Evolutionary conservation across 2,797 vertebrate species (phyloP).

Genomic region (Characodon lateralis): DNA sequence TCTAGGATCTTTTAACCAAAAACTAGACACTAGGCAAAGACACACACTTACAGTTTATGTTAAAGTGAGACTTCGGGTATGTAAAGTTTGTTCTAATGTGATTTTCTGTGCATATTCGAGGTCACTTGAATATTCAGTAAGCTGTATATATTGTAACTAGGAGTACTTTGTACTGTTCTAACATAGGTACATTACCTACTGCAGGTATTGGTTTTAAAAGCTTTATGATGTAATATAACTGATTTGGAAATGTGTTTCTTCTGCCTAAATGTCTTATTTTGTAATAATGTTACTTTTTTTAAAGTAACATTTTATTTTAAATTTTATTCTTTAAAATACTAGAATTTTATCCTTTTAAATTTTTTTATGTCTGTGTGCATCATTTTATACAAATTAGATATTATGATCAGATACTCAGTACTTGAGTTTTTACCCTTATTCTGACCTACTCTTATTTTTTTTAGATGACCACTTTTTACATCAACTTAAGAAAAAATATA

Average conservation of each 20-base stretch:
- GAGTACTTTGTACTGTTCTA: background rate
- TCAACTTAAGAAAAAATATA: no score
- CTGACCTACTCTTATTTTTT: no score
- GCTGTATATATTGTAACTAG: background rate
- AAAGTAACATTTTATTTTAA: background rate
- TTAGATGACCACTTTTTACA: no score
- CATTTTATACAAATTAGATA: background rate
- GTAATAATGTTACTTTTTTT: background rate
- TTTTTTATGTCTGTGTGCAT: background rate
- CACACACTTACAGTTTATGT: background rate
- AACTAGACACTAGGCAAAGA: background rate
- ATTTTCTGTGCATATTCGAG: background rate
- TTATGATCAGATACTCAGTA: background rate
- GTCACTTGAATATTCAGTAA: background rate
- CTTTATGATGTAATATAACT: background rate
- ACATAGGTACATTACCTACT: background rate
- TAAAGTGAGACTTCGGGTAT: background rate
- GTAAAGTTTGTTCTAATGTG: background rate
- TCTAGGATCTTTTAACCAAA: background rate
- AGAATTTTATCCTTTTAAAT: background rate
- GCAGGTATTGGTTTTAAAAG: background rate
- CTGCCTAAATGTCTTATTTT: background rate
- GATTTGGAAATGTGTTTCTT: background rate
- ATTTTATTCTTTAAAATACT: background rate
- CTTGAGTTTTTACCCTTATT: background rate